A percentile compares a stretch with the other conserved stretches of the same genome.
These are phyloP conservation scores for Hypocryptadius cinnamomeus DNA, from an alignment of 2,113 vertebrate species.

Conservation along the genomic window DNA sequence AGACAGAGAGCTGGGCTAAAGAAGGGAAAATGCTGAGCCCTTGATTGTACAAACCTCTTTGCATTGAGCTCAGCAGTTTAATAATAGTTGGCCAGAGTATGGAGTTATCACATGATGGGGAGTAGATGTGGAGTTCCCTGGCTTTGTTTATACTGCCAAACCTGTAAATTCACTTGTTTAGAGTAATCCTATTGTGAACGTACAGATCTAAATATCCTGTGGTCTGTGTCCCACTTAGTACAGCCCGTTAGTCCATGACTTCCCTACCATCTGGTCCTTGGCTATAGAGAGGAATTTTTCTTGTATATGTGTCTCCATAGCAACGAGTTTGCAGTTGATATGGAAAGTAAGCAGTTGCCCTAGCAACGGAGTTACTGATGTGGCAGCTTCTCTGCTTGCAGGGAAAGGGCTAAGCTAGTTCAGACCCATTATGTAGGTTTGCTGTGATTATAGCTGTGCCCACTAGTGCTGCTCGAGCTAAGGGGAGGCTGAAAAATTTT, in stretches of 20 bases:
- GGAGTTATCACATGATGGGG: conserved; percentile 18
- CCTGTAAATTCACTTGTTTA: conserved; percentile 34
- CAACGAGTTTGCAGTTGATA: conserved; percentile 91
- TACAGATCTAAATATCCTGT: conserved; percentile 27
- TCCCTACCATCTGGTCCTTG: conserved; percentile 88
- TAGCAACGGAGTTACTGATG: conserved; percentile 92
- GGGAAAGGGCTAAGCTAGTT: conserved; percentile 65
- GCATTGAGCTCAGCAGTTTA: conserved; percentile 51
- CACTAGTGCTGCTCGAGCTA: conserved; percentile 1
- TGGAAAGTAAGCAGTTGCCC: conserved; percentile 94
- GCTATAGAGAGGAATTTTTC: conserved; percentile 86
- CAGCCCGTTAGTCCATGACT: conserved; percentile 68
- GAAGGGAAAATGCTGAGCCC: conserved; percentile 21
- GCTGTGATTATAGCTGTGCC: conserved; percentile 36
- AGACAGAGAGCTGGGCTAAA: not conserved
- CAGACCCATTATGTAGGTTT: conserved; percentile 40
- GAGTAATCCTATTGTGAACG: not conserved
- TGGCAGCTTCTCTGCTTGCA: conserved; percentile 73
- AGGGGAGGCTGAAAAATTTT: not conserved
- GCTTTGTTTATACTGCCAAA: conserved; percentile 26
- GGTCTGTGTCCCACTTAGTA: conserved; percentile 49
- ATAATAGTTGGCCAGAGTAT: conserved; percentile 19
- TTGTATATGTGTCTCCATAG: conserved; percentile 93
- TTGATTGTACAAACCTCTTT: conserved; percentile 11
- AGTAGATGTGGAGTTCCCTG: conserved; percentile 17